These are phyloP conservation scores for Chiloscyllium punctatum DNA, from an alignment of 2,797 vertebrate genomes.

Conservation along the genomic window DNA sequence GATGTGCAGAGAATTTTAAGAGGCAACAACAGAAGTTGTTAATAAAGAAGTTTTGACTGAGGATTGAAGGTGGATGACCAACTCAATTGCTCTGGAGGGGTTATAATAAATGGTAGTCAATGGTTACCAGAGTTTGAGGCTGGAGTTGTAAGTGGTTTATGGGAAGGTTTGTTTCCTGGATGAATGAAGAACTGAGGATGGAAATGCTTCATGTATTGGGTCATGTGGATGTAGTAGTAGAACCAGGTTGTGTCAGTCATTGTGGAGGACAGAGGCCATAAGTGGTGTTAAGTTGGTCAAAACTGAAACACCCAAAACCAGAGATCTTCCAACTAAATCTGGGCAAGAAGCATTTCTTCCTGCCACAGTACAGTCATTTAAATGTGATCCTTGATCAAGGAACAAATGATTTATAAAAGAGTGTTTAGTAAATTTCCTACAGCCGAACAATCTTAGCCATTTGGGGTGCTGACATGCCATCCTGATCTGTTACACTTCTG, in stretches of 20 bases:
- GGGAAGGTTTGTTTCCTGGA: background rate
- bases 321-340: background rate
- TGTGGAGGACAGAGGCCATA: background rate
- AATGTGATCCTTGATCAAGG: background rate
- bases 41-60: background rate
- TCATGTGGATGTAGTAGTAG: background rate
- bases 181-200: background rate
- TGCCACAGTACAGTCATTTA: background rate
- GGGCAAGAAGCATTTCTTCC: background rate
- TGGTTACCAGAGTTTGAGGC: background rate
- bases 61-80: background rate
- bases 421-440: background rate
- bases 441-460: background rate
- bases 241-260: background rate
- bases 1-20: background rate
- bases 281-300: background rate
- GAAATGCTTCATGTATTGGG: background rate
- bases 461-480: background rate
- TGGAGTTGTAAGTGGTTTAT: background rate
- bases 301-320: background rate
- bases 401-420: background rate
- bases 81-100: background rate
- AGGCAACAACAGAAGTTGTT: background rate
- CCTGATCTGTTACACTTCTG: background rate
- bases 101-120: background rate